Evolutionary conservation across 2,888 invertebrate species (phyloP), one percentile per base, ranked within the genome.

Genomic region (Drosophila melanosoma): DNA sequence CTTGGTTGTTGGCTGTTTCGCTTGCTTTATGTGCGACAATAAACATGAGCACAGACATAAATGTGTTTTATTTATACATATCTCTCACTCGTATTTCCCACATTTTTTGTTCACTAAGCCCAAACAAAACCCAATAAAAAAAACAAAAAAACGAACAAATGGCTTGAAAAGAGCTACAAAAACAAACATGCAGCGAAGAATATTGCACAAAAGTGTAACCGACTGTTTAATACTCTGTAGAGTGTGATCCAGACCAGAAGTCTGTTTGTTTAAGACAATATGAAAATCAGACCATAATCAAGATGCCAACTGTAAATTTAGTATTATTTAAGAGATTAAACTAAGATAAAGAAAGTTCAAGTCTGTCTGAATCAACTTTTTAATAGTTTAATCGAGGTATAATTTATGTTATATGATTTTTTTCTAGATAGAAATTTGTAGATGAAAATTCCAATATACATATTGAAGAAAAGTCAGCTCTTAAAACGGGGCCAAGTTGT

Each of bases 21-120:
- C 51, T 74, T 77, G 79, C 86, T 86, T 89, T 89, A 87, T 84
- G 87, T 87, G 87, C 87, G 86, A 88, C 86, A 87, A 88, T 86
- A 88, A 88, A 88, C 88, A 87, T 87, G 86, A 86, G 88, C 80
- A 86, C 73, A 80, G 78, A 79, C 81, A 86, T 86, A 85, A 86
- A 86, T 85, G 88, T 81, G 66, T 81, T 76, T 82, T 81, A 73
- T 81, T 80, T 76, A 61, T 69, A 69, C 59, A 53, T 53, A 35
- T 35, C 35, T 35, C 42, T 68, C 36, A 17, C 42, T 58, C 59
- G 66, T 53, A 69, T 74, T 49, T 53, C 42, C 12, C 23, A 36
- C 32, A 20, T 35, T 75, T 64, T 65, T 64, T 69, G 53, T 15
- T 53, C 56, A 60, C 58, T 71, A 54, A 66, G 52, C 48, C 53